These are phyloP conservation scores for Beris chalybata DNA, from an alignment of 2,888 invertebrate genomes.

Conservation along the genomic window DNA sequence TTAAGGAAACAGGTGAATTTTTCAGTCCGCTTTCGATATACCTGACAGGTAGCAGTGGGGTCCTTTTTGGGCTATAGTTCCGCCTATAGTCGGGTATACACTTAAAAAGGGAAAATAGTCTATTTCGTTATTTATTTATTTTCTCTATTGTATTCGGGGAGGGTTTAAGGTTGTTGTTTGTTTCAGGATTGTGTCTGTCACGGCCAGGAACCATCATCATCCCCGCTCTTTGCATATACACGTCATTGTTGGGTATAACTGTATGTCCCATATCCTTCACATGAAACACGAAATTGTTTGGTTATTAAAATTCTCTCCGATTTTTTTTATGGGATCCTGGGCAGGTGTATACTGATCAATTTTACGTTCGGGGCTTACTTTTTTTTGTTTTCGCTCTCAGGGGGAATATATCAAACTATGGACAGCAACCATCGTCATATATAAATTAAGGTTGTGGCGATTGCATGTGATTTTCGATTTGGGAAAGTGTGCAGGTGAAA, in stretches of 20 bases:
- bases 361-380: neutral
- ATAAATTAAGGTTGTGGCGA: slow-evolving; percentile 21
- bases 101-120: slow-evolving; percentile 1
- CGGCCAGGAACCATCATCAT: slow-evolving; percentile 10
- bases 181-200: slow-evolving; percentile 13
- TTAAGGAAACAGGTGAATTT: slow-evolving; percentile 33
- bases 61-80: neutral
- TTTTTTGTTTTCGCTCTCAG: slow-evolving; percentile 1
- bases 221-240: neutral
- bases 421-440: slow-evolving; percentile 11
- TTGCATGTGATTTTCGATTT: slow-evolving; percentile 29
- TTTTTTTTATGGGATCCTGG: slow-evolving; percentile 24
- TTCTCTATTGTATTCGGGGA: neutral
- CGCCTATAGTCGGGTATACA: neutral
- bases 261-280: neutral
- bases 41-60: neutral
- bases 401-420: slow-evolving; percentile 23
- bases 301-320: slow-evolving; percentile 24
- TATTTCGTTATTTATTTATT: slow-evolving; percentile 15
- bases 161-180: neutral
- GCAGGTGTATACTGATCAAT: slow-evolving; percentile 28
- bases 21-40: neutral
- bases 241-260: neutral
- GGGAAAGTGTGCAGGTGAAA: slow-evolving; percentile 24
- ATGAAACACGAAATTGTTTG: slow-evolving; percentile 20